phyloP scores from a whole-genome alignment of 2,888 invertebrate species.

The Linhomoeus sp. region DNA sequence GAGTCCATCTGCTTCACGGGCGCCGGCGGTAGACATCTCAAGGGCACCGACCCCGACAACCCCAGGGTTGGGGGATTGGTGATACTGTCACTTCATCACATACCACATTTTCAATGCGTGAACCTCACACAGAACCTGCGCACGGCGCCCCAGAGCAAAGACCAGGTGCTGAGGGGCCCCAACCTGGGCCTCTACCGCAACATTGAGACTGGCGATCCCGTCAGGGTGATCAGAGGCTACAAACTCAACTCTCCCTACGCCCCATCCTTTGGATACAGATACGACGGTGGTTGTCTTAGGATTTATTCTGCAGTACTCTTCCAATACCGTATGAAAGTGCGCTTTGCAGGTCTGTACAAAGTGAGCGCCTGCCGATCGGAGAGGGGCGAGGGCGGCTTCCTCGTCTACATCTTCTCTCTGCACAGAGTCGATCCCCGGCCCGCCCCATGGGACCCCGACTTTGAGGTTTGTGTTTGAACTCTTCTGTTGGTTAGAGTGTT shows the following conservation, averaged over 20 bases:
- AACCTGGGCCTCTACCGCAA: conserved; percentile 28
- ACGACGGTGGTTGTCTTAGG: conserved; percentile 27
- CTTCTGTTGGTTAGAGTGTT: too few species aligned
- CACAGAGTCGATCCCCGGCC: conserved; percentile 24
- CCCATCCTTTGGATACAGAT: conserved; percentile 32
- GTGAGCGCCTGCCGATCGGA: conserved; percentile 30
- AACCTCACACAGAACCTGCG: too few species aligned
- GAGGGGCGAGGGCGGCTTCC: conserved; percentile 27
- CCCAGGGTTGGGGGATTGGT: too few species aligned
- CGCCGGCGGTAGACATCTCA: conserved; percentile 31
- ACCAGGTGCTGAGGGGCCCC: conserved; percentile 28
- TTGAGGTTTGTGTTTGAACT: too few species aligned
- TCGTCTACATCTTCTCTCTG: conserved; percentile 31
- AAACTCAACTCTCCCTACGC: conserved; percentile 30
- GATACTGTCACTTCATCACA: too few species aligned
- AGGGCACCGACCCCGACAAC: conserved; percentile 29
- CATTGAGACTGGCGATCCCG: conserved; percentile 25
- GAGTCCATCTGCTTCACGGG: conserved; percentile 33
- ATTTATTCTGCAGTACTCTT: too few species aligned
- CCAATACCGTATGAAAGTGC: too few species aligned
- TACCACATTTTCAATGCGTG: too few species aligned
- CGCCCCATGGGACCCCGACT: conserved; percentile 24
- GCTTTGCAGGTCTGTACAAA: conserved; percentile 26
- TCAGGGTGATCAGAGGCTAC: conserved; percentile 33
- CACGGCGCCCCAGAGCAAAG: conserved; percentile 31